Evolutionary conservation across 1,140 invertebrate species (phyloP).

Genomic region (Popillia japonica): DNA sequence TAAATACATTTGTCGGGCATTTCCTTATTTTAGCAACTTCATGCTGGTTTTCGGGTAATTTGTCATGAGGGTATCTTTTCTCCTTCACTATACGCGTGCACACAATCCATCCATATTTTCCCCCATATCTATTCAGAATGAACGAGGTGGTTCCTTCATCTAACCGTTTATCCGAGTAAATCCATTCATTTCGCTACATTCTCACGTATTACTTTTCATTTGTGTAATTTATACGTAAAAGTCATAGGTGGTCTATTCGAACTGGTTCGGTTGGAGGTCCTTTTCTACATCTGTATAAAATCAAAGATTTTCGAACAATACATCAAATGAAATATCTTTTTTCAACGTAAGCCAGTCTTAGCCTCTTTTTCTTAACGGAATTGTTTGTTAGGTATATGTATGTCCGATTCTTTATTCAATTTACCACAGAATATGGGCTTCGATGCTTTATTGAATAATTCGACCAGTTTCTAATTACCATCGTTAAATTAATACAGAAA

Average conservation of each 20-base stretch:
- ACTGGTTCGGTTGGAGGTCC: neutral
- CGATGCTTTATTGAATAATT: too few relatives aligned
- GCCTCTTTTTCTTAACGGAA: neutral
- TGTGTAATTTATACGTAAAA: neutral
- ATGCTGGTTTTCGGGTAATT: constrained; percentile 15
- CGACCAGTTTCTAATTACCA: too few relatives aligned
- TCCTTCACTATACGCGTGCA: neutral
- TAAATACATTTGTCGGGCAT: constrained; percentile 28
- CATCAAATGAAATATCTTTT: neutral
- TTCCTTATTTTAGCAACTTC: constrained; percentile 25
- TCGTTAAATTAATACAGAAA: too few relatives aligned
- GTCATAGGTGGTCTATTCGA: neutral
- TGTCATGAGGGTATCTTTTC: neutral
- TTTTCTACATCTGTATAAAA: neutral
- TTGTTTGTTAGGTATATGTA: neutral
- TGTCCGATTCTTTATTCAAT: neutral
- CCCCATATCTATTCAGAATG: neutral
- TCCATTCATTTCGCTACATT: neutral
- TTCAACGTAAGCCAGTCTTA: neutral
- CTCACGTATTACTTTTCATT: constrained; percentile 18
- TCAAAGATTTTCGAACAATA: neutral
- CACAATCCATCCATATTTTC: neutral
- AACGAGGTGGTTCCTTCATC: neutral
- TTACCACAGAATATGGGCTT: too few relatives aligned
- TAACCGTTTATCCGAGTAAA: neutral